Evolutionary conservation across 2,797 vertebrate species (phyloP).

Genomic region (Pseudochirops cupreus): DNA sequence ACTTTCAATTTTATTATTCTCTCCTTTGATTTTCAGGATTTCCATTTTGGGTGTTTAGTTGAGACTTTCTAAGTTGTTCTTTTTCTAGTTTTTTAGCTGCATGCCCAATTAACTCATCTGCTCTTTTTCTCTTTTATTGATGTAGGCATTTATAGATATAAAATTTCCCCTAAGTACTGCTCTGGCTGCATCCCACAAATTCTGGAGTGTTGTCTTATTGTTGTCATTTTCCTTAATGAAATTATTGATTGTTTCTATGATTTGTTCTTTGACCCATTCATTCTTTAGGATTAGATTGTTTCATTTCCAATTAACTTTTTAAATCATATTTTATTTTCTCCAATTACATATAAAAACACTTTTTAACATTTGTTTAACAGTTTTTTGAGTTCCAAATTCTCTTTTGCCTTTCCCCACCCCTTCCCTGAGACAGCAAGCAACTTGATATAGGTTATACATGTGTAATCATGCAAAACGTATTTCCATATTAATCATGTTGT

Average conservation of each 20-base stretch:
- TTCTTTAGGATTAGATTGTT: constrained; percentile 1
- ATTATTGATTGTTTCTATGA: neutral
- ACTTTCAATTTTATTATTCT: neutral
- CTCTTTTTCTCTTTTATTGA: neutral
- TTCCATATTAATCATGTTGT: neutral
- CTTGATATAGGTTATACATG: neutral
- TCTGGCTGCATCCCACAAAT: neutral
- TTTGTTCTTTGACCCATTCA: neutral
- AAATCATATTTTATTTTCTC: neutral
- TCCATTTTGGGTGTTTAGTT: neutral
- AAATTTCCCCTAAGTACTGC: neutral
- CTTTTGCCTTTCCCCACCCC: neutral
- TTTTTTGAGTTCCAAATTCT: neutral
- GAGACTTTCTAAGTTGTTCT: neutral
- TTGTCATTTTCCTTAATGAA: neutral
- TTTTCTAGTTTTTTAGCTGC: neutral
- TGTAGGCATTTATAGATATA: neutral
- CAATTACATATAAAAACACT: neutral
- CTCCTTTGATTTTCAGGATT: neutral
- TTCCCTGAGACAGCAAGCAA: neutral
- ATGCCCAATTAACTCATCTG: neutral
- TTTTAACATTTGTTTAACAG: neutral
- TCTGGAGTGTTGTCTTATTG: neutral
- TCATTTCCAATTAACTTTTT: neutral
- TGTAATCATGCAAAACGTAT: neutral